Conservation (phyloP, 2,888 invertebrate species). For the Neocrepidodera transversa region DNA sequence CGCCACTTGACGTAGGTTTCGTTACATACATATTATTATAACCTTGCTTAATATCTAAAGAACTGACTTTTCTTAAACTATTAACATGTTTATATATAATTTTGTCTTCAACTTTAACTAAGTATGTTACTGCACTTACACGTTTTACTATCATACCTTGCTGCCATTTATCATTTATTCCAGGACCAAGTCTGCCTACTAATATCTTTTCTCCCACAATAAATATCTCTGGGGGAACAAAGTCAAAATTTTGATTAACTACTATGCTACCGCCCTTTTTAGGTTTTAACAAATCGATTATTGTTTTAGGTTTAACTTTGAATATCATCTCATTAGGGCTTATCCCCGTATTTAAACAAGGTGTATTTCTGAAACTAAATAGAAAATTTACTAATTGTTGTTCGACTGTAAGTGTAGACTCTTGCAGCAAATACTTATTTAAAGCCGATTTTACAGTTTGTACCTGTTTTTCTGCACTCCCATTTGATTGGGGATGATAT, state of each 20-base stretch:
- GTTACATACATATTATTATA: too few relatives aligned
- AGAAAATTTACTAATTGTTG: not conserved
- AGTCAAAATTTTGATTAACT: too few relatives aligned
- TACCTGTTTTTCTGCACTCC: not conserved
- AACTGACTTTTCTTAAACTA: not conserved
- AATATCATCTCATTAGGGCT: too few relatives aligned
- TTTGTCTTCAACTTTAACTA: not conserved
- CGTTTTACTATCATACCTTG: not conserved
- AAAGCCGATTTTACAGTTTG: not conserved
- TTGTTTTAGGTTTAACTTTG: too few relatives aligned
- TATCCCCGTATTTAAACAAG: too few relatives aligned
- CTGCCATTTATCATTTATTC: not conserved
- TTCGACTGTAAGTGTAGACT: not conserved
- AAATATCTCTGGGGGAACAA: too few relatives aligned
- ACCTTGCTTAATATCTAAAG: slow-evolving; percentile 65
- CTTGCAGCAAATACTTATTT: too few relatives aligned
- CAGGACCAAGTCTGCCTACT: not conserved
- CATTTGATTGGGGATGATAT: not conserved
- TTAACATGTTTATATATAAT: too few relatives aligned
- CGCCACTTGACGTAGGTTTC: too few relatives aligned
- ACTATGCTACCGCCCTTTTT: too few relatives aligned
- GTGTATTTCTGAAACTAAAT: not conserved
- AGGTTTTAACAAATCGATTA: too few relatives aligned
- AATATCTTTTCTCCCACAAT: not conserved
- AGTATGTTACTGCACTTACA: not conserved